phyloP scores from a whole-genome alignment of 1,140 invertebrate species.

The Cyclina sinensis region DNA sequence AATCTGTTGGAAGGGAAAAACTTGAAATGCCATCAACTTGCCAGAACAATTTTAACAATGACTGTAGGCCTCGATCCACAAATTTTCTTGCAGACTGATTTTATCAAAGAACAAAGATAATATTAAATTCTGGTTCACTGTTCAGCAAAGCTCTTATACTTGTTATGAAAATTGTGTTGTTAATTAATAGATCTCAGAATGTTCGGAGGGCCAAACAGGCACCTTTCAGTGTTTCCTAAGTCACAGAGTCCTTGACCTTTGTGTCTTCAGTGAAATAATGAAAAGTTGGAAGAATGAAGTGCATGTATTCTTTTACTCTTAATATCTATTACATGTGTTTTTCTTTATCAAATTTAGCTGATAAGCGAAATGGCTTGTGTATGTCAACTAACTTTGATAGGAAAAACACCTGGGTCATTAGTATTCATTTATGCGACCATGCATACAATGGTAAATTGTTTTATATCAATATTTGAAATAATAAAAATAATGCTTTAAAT shows the following conservation, averaged over 20 bases:
- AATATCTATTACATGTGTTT: neutral
- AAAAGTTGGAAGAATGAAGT: neutral
- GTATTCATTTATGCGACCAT: constrained; percentile 31
- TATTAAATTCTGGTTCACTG: neutral
- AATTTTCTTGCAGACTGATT: no score
- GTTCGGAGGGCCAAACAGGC: constrained; percentile 20
- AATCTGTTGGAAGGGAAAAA: no score
- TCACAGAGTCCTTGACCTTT: constrained; percentile 6
- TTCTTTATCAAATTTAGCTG: neutral
- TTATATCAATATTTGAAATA: constrained; percentile 37
- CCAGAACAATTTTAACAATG: no score
- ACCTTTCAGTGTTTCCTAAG: constrained; percentile 15
- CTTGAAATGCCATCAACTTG: neutral
- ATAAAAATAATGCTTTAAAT: constrained; percentile 30
- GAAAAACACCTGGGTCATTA: neutral
- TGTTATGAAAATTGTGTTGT: neutral
- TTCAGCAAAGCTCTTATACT: neutral
- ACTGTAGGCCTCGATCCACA: no score
- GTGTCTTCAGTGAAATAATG: neutral
- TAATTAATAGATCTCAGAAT: neutral
- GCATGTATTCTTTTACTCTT: neutral
- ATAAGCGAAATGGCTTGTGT: neutral
- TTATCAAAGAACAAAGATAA: no score
- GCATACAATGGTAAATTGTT: neutral
- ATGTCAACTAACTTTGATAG: neutral